Conservation (phyloP, 35 echinoderm and acorn worm genomes). For the Acanthaster planci region DNA sequence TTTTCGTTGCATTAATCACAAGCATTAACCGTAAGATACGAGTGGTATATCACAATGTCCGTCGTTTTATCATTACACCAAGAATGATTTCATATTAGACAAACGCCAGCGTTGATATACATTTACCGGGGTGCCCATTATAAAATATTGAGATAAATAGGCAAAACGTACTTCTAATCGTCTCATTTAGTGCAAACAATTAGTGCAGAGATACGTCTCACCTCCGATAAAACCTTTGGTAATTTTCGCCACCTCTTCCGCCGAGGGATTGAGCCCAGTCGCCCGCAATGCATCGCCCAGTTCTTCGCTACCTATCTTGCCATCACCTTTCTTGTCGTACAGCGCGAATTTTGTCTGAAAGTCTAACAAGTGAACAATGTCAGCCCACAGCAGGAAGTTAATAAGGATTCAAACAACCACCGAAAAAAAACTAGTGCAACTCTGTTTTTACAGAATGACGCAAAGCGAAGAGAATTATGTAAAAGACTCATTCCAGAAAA, state of each 20-base stretch:
- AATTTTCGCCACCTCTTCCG: not conserved
- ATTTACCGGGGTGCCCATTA: too few species aligned
- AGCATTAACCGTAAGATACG: too few species aligned
- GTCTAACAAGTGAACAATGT: not conserved
- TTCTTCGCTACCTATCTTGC: not conserved
- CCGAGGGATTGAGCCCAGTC: not conserved
- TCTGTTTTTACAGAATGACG: not conserved
- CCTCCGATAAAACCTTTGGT: not conserved
- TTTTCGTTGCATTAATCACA: too few species aligned
- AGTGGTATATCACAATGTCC: too few species aligned
- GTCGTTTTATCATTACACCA: too few species aligned
- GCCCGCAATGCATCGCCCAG: constrained; percentile 3
- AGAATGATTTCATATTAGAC: too few species aligned
- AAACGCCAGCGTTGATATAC: too few species aligned
- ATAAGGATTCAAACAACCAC: not conserved
- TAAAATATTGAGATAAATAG: too few species aligned
- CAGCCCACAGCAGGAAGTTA: not conserved
- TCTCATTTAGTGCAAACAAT: too few species aligned
- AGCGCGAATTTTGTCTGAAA: constrained; percentile 4
- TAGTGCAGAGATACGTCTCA: too few species aligned
- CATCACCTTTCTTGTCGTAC: constrained; percentile 4
- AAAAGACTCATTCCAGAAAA: not conserved
- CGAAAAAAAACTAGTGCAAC: not conserved
- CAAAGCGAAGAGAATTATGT: not conserved
- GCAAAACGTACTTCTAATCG: too few species aligned